phyloP scores from a whole-genome alignment of 2,113 vertebrate species.

The Sapayoa aenigma region DNA sequence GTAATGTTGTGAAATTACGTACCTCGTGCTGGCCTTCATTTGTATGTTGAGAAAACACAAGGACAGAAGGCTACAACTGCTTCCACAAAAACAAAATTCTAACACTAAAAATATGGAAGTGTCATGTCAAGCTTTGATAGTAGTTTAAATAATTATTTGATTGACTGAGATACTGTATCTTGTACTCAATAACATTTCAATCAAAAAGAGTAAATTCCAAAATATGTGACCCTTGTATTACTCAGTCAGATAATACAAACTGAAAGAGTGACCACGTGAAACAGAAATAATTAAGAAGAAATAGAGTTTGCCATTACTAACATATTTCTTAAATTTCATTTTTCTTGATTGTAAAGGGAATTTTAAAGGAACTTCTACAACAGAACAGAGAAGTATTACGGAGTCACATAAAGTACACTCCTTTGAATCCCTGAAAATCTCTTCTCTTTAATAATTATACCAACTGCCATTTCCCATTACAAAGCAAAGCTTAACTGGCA shows the following conservation, averaged over 20 bases:
- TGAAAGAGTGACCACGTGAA: neutral
- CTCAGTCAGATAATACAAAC: neutral
- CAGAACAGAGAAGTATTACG: neutral
- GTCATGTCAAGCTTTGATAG: neutral
- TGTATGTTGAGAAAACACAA: neutral
- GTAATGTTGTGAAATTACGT: neutral
- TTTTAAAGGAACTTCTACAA: neutral
- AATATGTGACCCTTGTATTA: neutral
- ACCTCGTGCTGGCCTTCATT: neutral
- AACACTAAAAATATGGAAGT: neutral
- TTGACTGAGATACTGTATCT: neutral
- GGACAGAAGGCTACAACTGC: neutral
- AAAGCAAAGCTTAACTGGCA: neutral
- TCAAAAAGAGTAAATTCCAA: neutral
- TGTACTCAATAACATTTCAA: neutral
- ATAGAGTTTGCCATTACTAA: neutral
- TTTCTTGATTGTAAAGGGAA: neutral
- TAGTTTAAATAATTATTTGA: neutral
- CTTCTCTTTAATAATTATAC: neutral
- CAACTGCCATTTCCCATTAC: neutral
- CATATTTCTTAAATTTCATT: neutral
- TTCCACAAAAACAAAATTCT: neutral
- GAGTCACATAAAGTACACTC: neutral
- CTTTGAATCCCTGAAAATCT: neutral
- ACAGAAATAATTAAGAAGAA: neutral